These are phyloP conservation scores for Lasioglossum oenotherae DNA, from an alignment of 2,888 invertebrate species.

Conservation along the genomic window DNA sequence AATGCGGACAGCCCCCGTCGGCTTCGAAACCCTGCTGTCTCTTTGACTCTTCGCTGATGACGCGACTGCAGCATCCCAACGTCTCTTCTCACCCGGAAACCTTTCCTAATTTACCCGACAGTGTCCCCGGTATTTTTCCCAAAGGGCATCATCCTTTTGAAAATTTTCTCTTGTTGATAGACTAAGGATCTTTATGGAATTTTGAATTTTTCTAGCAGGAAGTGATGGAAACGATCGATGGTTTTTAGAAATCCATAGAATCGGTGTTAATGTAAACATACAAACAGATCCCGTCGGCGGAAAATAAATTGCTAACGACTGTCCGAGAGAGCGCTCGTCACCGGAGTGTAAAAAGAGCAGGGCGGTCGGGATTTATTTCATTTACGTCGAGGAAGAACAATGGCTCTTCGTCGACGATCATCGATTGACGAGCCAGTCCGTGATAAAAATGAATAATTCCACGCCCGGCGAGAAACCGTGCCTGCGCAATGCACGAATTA, in stretches of 20 bases:
- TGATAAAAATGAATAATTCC: conserved; percentile 35
- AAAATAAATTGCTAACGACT: too few relatives aligned
- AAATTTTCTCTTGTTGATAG: not conserved
- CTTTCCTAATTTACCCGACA: not conserved
- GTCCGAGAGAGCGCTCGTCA: not conserved
- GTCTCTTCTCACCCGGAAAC: not conserved
- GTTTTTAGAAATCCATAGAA: too few relatives aligned
- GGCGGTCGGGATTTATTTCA: not conserved
- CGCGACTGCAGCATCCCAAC: not conserved
- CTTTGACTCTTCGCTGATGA: not conserved
- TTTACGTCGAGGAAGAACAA: not conserved
- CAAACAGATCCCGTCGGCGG: too few relatives aligned
- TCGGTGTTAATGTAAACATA: too few relatives aligned
- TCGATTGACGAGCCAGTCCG: not conserved
- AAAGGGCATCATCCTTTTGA: not conserved
- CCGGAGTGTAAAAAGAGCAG: not conserved
- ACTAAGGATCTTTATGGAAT: too few relatives aligned
- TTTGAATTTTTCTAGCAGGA: too few relatives aligned
- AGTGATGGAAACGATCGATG: not conserved
- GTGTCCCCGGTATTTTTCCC: not conserved
- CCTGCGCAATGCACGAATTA: conserved; percentile 15
- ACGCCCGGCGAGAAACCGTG: not conserved
- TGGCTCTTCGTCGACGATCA: not conserved
- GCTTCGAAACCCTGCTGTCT: not conserved
- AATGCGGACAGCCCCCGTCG: not conserved